These are phyloP conservation scores for Baronia brevicornis DNA, from an alignment of 2,888 invertebrate species.

Conservation along the genomic window DNA sequence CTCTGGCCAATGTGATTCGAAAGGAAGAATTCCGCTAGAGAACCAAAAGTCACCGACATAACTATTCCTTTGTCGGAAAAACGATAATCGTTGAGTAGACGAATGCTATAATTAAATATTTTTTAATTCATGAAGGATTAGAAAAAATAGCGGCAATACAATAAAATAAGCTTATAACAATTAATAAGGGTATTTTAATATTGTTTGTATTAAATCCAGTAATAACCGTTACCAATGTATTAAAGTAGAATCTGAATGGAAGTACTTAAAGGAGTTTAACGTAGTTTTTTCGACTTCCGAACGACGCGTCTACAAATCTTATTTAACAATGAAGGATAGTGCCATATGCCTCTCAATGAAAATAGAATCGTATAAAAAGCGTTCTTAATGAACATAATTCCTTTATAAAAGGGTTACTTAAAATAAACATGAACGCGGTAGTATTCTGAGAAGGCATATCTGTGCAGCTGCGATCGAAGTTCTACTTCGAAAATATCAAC, in stretches of 20 bases:
- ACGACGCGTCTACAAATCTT: conserved; percentile 15
- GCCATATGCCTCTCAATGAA: conserved; percentile 28
- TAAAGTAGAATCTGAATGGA: conserved; percentile 10
- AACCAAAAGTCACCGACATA: too few species aligned
- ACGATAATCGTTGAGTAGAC: too few species aligned
- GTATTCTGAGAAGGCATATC: conserved; percentile 36
- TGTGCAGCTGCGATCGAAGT: conserved; percentile 6
- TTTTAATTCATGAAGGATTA: too few species aligned
- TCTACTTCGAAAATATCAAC: neutral
- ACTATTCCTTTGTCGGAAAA: too few species aligned
- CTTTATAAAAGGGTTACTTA: conserved; percentile 70
- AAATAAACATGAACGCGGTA: conserved; percentile 43
- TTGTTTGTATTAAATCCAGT: too few species aligned
- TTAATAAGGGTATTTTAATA: too few species aligned
- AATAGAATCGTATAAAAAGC: conserved; percentile 63
- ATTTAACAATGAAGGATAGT: conserved; percentile 23
- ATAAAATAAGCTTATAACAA: too few species aligned
- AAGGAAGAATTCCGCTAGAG: too few species aligned
- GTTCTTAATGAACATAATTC: conserved; percentile 69
- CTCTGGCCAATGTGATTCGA: too few species aligned
- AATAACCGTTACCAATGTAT: too few species aligned
- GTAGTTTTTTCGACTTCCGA: conserved; percentile 12
- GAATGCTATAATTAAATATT: too few species aligned
- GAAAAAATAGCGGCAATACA: too few species aligned
- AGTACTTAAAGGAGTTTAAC: conserved; percentile 11